Evolutionary conservation across 35 echinoderm and acorn worm genomes (phyloP).

Genomic region (Heliocidaris tuberculata): DNA sequence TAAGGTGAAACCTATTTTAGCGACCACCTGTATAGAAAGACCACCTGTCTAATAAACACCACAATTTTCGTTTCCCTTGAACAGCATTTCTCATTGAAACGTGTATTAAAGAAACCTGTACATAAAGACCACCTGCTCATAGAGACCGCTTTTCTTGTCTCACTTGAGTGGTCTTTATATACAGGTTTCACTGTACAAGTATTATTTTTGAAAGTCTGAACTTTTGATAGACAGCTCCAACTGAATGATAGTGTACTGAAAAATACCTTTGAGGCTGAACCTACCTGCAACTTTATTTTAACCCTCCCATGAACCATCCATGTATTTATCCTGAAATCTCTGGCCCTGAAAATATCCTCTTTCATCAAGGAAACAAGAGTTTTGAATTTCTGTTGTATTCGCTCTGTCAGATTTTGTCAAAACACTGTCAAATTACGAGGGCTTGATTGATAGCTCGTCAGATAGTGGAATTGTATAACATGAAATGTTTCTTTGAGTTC

Average conservation of each 20-base stretch:
- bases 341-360: background rate
- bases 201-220: background rate
- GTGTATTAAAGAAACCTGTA: too few species aligned
- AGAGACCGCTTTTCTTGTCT: too few species aligned
- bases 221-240: background rate
- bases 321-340: background rate
- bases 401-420: background rate
- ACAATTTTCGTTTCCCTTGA: too few species aligned
- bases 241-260: background rate
- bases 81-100: too few species aligned
- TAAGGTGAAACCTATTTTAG: too few species aligned
- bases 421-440: background rate
- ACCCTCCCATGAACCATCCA: background rate
- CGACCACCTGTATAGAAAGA: too few species aligned
- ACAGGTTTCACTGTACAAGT: too few species aligned
- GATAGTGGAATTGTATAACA: background rate
- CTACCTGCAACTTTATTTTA: background rate
- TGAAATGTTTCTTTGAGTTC: background rate
- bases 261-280: background rate
- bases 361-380: background rate
- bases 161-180: too few species aligned
- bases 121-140: too few species aligned
- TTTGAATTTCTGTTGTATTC: conserved; percentile 4
- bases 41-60: too few species aligned
- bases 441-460: background rate